These are phyloP conservation scores for Agriotes lineatus DNA, from an alignment of 2,888 invertebrate species.

Conservation along the genomic window DNA sequence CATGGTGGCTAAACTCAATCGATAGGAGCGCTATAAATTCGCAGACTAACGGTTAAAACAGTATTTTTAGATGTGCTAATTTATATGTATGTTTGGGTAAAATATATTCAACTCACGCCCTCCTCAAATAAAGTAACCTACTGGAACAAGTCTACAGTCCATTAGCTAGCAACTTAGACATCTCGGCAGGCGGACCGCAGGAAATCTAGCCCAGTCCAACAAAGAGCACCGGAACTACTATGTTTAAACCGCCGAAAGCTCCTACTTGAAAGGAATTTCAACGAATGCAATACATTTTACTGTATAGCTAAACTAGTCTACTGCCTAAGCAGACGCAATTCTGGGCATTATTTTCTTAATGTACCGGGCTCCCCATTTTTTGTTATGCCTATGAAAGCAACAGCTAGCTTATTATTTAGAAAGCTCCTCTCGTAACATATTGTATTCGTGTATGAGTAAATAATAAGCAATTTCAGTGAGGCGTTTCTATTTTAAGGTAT, in stretches of 20 bases:
- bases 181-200: slow-evolving; percentile 49
- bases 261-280: slow-evolving; percentile 38
- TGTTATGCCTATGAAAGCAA: too few relatives aligned
- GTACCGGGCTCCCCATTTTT: not conserved
- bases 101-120: slow-evolving; percentile 49
- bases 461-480: too few relatives aligned
- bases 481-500: too few relatives aligned
- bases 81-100: slow-evolving; percentile 5
- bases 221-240: slow-evolving; percentile 45
- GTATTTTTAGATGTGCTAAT: slow-evolving; percentile 19
- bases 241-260: slow-evolving; percentile 44
- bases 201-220: slow-evolving; percentile 43
- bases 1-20: too few relatives aligned
- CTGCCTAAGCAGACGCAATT: slow-evolving; percentile 9
- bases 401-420: too few relatives aligned
- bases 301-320: slow-evolving; percentile 5
- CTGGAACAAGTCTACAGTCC: slow-evolving; percentile 53
- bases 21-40: too few relatives aligned
- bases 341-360: slow-evolving; percentile 9
- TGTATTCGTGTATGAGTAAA: too few relatives aligned
- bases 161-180: slow-evolving; percentile 53
- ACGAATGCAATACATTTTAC: slow-evolving; percentile 34
- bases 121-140: slow-evolving; percentile 53
- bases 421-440: too few relatives aligned
- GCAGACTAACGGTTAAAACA: too few relatives aligned